Percentiles rank a stretch among this genome's conserved stretches.
Evolutionary conservation across 2,888 invertebrate genomes (phyloP).

Genomic region (Frankliniella intonsa): DNA sequence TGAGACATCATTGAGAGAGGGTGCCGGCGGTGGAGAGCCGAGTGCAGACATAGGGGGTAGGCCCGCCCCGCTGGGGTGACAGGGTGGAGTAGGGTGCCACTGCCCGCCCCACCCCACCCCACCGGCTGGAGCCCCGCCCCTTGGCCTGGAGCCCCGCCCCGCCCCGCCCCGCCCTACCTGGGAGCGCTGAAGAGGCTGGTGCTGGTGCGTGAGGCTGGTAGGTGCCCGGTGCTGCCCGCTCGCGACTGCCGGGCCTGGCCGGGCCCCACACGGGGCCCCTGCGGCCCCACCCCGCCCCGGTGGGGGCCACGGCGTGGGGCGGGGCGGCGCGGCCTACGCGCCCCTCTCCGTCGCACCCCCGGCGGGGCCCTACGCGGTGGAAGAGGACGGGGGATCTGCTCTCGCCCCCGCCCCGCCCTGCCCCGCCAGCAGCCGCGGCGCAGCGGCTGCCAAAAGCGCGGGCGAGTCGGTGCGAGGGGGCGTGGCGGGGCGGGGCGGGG

Average conservation of each 20-base stretch:
- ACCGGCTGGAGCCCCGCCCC: too few relatives aligned
- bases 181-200: background rate
- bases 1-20: too few relatives aligned
- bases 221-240: slow-evolving; percentile 32
- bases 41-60: background rate
- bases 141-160: background rate
- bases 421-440: background rate
- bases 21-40: too few relatives aligned
- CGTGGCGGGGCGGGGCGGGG: background rate
- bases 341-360: background rate
- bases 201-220: slow-evolving; percentile 32
- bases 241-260: background rate
- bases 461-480: slow-evolving; percentile 7
- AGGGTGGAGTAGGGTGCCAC: background rate
- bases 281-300: background rate
- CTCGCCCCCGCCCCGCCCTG: too few relatives aligned
- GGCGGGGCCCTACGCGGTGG: background rate
- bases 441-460: background rate
- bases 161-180: background rate
- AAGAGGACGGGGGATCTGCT: background rate
- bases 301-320: background rate
- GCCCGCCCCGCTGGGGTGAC: background rate
- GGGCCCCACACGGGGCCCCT: background rate
- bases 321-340: background rate
- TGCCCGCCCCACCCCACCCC: background rate